Conservation (phyloP, 1,140 invertebrate genomes). For the Brachionus calyciflorus region DNA sequence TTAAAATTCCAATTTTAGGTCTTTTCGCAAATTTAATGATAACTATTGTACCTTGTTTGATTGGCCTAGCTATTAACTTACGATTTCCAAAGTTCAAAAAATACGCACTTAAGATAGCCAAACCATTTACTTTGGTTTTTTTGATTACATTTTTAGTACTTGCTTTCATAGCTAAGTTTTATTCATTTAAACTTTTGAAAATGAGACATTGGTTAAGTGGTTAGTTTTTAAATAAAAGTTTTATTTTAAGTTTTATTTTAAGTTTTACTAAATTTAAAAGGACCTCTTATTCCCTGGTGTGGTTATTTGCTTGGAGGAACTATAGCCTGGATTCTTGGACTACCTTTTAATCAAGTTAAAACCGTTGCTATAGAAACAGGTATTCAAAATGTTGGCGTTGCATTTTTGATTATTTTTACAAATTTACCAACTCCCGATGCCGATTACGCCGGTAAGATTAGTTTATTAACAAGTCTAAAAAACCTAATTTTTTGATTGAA, state of each 20-base stretch:
- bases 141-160: constrained; percentile 85
- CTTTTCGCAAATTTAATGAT: constrained; percentile 43
- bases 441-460: constrained; percentile 58
- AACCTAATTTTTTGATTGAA: constrained; percentile 57
- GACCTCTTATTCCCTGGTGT: constrained; percentile 70
- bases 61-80: neutral
- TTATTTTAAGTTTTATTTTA: neutral
- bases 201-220: constrained; percentile 69
- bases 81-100: constrained; percentile 32
- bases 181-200: constrained; percentile 79
- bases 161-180: constrained; percentile 83
- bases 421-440: constrained; percentile 61
- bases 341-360: constrained; percentile 56
- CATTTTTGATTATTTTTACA: constrained; percentile 60
- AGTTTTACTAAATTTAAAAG: constrained; percentile 53
- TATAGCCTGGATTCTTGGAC: constrained; percentile 51
- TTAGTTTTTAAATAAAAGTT: neutral
- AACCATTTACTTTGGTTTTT: constrained; percentile 74
- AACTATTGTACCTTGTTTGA: constrained; percentile 26
- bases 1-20: constrained; percentile 28
- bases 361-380: constrained; percentile 64
- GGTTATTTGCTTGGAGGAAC: constrained; percentile 75
- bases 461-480: too few species aligned
- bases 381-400: constrained; percentile 62
- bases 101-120: constrained; percentile 49